A percentile compares a stretch with the other conserved stretches of the same genome.
These are phyloP conservation scores for Sebastes fasciatus DNA, from an alignment of 2,113 vertebrate species.

Conservation along the genomic window DNA sequence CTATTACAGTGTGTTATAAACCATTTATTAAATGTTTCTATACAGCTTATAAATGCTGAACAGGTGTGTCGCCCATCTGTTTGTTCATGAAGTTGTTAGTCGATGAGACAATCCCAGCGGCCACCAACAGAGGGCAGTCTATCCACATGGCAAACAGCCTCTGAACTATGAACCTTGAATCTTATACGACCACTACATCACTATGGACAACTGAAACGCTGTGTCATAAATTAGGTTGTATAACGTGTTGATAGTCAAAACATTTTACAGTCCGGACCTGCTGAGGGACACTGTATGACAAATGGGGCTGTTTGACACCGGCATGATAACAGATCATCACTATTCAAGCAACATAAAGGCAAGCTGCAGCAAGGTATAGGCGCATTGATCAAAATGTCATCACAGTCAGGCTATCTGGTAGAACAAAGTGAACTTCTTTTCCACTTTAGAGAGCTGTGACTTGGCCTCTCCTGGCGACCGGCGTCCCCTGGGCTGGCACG, in stretches of 20 bases:
- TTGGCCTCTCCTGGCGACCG: constrained; percentile 49
- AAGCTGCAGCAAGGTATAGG: constrained; percentile 54
- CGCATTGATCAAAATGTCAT: constrained; percentile 79
- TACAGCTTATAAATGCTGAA: neutral
- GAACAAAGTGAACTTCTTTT: constrained; percentile 69
- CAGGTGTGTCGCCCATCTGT: neutral
- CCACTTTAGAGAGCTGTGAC: constrained; percentile 53
- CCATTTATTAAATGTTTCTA: no score
- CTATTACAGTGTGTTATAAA: no score
- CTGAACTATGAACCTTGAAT: constrained; percentile 61
- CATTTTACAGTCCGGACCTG: constrained; percentile 45
- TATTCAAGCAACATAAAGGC: constrained; percentile 73
- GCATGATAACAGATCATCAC: constrained; percentile 76
- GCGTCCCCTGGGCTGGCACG: constrained; percentile 57
- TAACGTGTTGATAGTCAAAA: constrained; percentile 66
- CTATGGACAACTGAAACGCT: constrained; percentile 53
- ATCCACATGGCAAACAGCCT: constrained; percentile 37
- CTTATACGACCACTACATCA: constrained; percentile 56
- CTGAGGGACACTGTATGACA: constrained; percentile 62
- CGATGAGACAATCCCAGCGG: constrained; percentile 1
- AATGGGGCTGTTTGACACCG: constrained; percentile 65
- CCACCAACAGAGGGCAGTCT: constrained; percentile 76
- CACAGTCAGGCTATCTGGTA: constrained; percentile 47
- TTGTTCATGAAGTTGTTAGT: neutral
- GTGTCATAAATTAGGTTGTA: constrained; percentile 63